Conservation (phyloP, 2,113 vertebrate genomes). For the Dipodomys stephensi region DNA sequence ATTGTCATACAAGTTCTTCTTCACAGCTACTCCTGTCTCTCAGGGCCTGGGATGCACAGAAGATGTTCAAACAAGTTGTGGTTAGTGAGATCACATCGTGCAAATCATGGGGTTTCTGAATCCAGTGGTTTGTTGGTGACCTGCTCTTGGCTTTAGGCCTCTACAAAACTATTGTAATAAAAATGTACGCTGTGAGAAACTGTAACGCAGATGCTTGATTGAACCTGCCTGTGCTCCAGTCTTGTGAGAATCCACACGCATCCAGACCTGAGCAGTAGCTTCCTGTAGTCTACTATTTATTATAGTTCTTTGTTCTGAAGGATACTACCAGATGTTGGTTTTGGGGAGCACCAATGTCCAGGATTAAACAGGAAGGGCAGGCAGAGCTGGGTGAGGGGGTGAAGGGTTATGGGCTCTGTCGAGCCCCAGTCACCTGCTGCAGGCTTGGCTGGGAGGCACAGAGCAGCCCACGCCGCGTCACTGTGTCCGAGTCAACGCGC, state of each 20-base stretch:
- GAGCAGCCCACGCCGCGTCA: no score
- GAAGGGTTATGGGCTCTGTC: no score
- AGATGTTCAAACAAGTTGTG: not conserved
- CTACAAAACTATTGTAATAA: not conserved
- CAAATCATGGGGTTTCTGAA: not conserved
- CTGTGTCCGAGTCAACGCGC: not conserved
- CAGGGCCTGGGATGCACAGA: not conserved
- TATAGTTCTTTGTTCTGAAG: not conserved
- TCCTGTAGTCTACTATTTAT: not conserved
- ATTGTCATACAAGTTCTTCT: not conserved
- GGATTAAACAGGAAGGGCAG: conserved; percentile 7
- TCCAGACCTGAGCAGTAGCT: not conserved
- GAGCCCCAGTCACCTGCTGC: no score
- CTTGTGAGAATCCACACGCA: not conserved
- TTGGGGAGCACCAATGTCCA: not conserved
- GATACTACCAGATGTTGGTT: not conserved
- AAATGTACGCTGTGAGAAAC: not conserved
- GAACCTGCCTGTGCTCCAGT: not conserved
- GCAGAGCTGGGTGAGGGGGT: no score
- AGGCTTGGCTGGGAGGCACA: no score
- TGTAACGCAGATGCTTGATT: not conserved
- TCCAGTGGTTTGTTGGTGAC: not conserved
- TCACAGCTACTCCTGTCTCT: not conserved
- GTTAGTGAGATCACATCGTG: not conserved
- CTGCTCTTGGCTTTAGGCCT: no score